Percentiles rank a stretch among this genome's conserved stretches.
phyloP scores from a whole-genome alignment of 2,797 vertebrate genomes.

The Lepus oiostolus region DNA sequence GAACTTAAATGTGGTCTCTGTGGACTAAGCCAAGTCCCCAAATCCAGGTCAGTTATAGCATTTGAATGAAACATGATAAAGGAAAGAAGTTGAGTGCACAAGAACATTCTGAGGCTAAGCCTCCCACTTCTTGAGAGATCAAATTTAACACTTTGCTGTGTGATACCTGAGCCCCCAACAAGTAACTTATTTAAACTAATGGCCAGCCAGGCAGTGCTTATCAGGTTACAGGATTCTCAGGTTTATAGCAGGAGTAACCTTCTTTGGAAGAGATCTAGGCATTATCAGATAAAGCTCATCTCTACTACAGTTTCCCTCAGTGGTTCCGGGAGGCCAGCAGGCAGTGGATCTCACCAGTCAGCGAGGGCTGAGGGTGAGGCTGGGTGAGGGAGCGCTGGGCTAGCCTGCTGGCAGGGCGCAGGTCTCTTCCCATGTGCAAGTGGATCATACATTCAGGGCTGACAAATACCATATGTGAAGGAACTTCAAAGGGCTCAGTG shows the following conservation, averaged over 20 bases:
- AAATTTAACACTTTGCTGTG: slow-evolving; percentile 57
- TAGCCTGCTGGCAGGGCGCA: background rate
- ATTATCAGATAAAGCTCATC: background rate
- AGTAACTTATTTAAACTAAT: slow-evolving; percentile 73
- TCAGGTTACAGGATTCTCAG: slow-evolving; percentile 24
- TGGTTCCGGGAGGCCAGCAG: background rate
- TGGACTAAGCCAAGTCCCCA: background rate
- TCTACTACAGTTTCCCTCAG: background rate
- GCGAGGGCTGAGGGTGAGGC: background rate
- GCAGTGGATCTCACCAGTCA: background rate
- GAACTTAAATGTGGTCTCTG: background rate
- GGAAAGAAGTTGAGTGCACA: background rate
- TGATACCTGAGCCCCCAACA: slow-evolving; percentile 42
- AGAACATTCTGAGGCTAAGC: slow-evolving; percentile 15
- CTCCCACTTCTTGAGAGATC: slow-evolving; percentile 5
- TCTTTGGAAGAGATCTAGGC: background rate
- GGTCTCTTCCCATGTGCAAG: background rate
- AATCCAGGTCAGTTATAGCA: slow-evolving; percentile 26
- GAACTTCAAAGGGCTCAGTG: background rate
- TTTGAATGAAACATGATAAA: slow-evolving; percentile 3
- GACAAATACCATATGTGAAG: background rate
- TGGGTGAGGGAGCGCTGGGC: background rate
- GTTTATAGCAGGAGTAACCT: slow-evolving; percentile 4
- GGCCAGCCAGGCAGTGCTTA: background rate
- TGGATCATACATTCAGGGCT: background rate